phyloP scores from a whole-genome alignment of 2,113 vertebrate genomes.

The Ictalurus furcatus region DNA sequence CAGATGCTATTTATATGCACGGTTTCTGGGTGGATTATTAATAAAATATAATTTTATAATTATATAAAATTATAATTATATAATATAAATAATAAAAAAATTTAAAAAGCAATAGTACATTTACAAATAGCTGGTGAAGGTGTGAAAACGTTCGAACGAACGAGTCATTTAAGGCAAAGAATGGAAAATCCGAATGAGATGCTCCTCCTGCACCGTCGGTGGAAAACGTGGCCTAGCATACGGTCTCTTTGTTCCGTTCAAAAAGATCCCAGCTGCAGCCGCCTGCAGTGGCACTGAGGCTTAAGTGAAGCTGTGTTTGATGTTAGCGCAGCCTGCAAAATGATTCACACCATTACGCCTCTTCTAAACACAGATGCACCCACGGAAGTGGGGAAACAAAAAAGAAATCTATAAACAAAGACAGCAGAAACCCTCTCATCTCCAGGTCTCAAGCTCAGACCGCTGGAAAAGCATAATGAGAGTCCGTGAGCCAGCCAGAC shows the following conservation, averaged over 20 bases:
- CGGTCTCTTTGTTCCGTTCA: not conserved
- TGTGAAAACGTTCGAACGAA: not conserved
- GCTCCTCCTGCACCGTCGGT: conserved; percentile 46
- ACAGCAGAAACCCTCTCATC: conserved; percentile 19
- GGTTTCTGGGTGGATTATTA: not conserved
- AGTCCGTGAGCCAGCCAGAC: conserved; percentile 15
- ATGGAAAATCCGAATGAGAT: not conserved
- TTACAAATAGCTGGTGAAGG: not conserved
- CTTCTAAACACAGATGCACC: conserved; percentile 27
- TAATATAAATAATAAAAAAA: not conserved
- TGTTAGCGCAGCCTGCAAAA: conserved; percentile 62
- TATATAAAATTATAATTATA: no score
- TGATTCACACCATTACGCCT: conserved; percentile 37
- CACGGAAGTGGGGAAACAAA: conserved; percentile 4
- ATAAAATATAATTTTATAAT: no score
- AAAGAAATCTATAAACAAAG: conserved; percentile 27
- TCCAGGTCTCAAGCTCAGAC: not conserved
- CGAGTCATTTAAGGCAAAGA: not conserved
- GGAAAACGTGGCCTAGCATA: conserved; percentile 39
- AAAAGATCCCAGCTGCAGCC: conserved; percentile 59
- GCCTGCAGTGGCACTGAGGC: conserved; percentile 49
- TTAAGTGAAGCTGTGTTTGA: conserved; percentile 47
- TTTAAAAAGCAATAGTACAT: not conserved
- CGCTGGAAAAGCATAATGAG: not conserved
- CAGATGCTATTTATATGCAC: not conserved